Evolutionary conservation across 2,797 vertebrate species (phyloP).

Genomic region (Ataeniobius toweri): DNA sequence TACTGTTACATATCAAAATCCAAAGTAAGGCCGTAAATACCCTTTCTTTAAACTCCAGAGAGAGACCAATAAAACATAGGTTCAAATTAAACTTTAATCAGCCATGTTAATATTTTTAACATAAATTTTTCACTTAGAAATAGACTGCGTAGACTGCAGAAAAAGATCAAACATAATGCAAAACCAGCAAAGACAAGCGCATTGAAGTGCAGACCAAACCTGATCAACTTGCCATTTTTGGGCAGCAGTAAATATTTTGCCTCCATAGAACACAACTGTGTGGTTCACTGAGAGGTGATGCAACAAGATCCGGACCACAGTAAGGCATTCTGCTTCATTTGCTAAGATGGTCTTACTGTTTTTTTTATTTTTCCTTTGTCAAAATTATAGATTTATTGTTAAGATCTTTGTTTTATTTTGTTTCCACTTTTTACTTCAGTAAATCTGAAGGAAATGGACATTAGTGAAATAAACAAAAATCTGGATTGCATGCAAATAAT

Average conservation of each 20-base stretch:
- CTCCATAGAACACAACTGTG: no score
- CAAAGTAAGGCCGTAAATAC: no score
- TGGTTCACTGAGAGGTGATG: no score
- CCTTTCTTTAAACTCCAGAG: no score
- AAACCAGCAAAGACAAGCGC: neutral
- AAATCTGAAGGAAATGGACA: neutral
- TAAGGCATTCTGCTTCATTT: neutral
- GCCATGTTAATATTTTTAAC: no score
- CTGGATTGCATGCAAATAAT: neutral
- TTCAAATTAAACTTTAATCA: no score
- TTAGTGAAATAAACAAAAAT: neutral
- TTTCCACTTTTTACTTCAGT: neutral
- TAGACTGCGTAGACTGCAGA: neutral
- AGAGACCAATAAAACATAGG: no score
- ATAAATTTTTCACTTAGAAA: no score
- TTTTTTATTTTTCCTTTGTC: neutral
- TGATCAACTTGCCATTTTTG: no score
- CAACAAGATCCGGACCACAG: no score
- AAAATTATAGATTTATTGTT: neutral
- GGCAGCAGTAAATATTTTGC: no score
- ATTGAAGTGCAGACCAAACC: neutral
- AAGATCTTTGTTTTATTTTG: neutral
- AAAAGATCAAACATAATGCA: neutral
- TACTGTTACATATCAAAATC: no score
- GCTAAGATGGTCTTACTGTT: neutral